Percentiles rank a stretch among this genome's conserved stretches.
phyloP scores from a whole-genome alignment of 2,113 vertebrate species.

The Cairina moschata region DNA sequence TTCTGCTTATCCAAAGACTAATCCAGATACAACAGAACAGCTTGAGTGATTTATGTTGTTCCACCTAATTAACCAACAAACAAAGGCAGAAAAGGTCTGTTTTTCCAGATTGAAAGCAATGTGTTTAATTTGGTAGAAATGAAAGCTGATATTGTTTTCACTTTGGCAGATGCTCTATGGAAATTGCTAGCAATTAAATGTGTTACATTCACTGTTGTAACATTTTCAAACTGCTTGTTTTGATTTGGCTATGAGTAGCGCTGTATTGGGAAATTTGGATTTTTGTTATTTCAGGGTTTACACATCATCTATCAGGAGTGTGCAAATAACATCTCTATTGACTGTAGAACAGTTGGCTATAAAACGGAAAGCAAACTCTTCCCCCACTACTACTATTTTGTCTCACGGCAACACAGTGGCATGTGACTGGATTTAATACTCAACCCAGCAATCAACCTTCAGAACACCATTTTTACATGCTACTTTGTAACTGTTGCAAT shows the following conservation, averaged over 20 bases:
- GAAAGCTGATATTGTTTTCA: conserved; percentile 54
- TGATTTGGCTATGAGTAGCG: conserved; percentile 36
- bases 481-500: not conserved
- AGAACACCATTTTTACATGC: not conserved
- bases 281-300: conserved; percentile 33
- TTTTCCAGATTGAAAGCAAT: conserved; percentile 20
- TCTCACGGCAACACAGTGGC: not conserved
- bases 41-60: conserved; percentile 38
- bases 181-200: conserved; percentile 37
- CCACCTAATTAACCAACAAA: conserved; percentile 55
- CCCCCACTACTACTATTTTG: not conserved
- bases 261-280: not conserved
- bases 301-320: conserved; percentile 4
- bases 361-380: not conserved
- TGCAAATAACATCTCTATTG: conserved; percentile 23
- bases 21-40: conserved; percentile 36
- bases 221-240: conserved; percentile 44
- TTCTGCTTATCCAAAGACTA: conserved; percentile 26
- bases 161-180: conserved; percentile 42
- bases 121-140: not conserved
- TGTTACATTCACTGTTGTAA: not conserved
- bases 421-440: not conserved
- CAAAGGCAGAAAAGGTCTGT: conserved; percentile 50
- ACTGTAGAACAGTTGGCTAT: not conserved
- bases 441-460: not conserved